Percentiles rank a stretch among this genome's conserved stretches.
Evolutionary conservation across 1,140 invertebrate species (phyloP).

Genomic region (Leptinotarsa defecta): DNA sequence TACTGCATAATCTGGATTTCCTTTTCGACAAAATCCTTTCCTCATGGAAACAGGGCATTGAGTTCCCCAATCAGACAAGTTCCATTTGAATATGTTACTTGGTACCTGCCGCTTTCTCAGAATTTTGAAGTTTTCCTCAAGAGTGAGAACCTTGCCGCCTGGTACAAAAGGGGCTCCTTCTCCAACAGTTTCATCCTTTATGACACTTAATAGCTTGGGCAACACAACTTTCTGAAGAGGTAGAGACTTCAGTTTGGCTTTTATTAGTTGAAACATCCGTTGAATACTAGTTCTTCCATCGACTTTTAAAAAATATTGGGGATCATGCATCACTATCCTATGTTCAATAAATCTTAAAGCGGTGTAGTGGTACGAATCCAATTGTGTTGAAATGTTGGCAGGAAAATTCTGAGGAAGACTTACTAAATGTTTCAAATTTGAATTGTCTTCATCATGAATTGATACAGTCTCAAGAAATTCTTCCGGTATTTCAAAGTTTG

Average conservation of each 20-base stretch:
- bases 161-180: slow-evolving; percentile 35
- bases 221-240: slow-evolving; percentile 57
- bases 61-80: slow-evolving; percentile 61
- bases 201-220: slow-evolving; percentile 54
- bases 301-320: slow-evolving; percentile 61
- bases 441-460: slow-evolving; percentile 25
- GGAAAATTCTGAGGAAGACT: slow-evolving; percentile 57
- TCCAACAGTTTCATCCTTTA: slow-evolving; percentile 31
- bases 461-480: slow-evolving; percentile 33
- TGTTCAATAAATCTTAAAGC: slow-evolving; percentile 58
- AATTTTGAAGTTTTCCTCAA: slow-evolving; percentile 50
- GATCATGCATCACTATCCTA: slow-evolving; percentile 58
- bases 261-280: slow-evolving; percentile 58
- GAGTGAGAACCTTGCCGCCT: slow-evolving; percentile 28
- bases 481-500: slow-evolving; percentile 34
- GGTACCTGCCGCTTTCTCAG: slow-evolving; percentile 43
- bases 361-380: slow-evolving; percentile 57
- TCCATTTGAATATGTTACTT: slow-evolving; percentile 52
- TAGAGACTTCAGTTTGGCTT: slow-evolving; percentile 55
- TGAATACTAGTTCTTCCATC: slow-evolving; percentile 59
- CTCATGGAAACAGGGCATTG: slow-evolving; percentile 65
- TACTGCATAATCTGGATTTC: slow-evolving; percentile 59
- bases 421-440: slow-evolving; percentile 41
- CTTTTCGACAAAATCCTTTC: slow-evolving; percentile 56
- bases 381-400: slow-evolving; percentile 53